Conservation (phyloP, 2,113 vertebrate species). For the Neopipo cinnamomea region DNA sequence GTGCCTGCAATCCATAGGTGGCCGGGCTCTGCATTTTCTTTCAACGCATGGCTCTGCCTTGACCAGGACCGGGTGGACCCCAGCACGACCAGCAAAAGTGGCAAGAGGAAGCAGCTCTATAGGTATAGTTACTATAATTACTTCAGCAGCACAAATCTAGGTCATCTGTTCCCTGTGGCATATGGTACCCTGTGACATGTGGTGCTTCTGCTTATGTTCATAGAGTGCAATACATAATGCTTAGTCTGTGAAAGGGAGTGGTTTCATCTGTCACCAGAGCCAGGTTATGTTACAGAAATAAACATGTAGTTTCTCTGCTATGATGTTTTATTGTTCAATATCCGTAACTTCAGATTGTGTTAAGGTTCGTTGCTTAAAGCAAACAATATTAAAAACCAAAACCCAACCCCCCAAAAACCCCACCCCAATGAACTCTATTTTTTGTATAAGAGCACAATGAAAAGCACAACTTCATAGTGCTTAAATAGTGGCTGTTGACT, state of each 20-base stretch:
- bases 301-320: background rate
- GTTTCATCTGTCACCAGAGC: background rate
- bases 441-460: background rate
- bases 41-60: slow-evolving; percentile 91
- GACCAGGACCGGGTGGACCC: slow-evolving; percentile 87
- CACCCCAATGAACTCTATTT: background rate
- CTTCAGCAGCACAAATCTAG: background rate
- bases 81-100: slow-evolving; percentile 73
- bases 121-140: slow-evolving; percentile 77
- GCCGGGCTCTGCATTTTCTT: slow-evolving; percentile 93
- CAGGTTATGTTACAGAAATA: background rate
- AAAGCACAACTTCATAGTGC: background rate
- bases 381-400: background rate
- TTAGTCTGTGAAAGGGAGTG: background rate
- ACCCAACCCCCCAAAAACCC: rapidly evolving
- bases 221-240: background rate
- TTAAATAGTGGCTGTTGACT: background rate
- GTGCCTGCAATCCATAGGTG: slow-evolving; percentile 89
- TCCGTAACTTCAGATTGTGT: background rate
- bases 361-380: background rate
- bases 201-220: background rate
- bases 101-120: slow-evolving; percentile 96
- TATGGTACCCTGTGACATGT: background rate
- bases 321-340: background rate
- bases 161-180: background rate